Evolutionary conservation across 2,888 invertebrate genomes (phyloP).

Genomic region (Zonitis immaculata): DNA sequence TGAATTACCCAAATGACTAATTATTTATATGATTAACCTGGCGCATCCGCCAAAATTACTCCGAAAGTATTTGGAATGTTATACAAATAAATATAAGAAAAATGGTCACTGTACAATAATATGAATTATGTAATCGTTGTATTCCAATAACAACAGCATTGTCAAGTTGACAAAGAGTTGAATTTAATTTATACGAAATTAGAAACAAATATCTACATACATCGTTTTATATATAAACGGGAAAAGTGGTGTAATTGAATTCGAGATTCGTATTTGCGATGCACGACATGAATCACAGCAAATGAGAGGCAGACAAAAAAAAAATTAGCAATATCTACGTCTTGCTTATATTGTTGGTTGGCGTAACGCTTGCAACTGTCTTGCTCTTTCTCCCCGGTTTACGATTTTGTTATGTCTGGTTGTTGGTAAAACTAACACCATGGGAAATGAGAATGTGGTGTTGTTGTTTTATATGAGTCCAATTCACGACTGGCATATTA

Average conservation of each 20-base stretch:
- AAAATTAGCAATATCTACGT: background rate
- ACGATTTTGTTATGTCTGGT: background rate
- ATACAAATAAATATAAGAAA: too few relatives aligned
- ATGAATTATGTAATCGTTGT: too few relatives aligned
- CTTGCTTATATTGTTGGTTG: background rate
- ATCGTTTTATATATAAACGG: background rate
- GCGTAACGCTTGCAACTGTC: background rate
- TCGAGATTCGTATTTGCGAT: background rate
- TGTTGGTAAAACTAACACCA: background rate
- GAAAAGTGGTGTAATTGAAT: background rate
- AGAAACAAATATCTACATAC: background rate
- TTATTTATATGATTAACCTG: too few relatives aligned
- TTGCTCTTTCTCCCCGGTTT: background rate
- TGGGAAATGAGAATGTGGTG: background rate
- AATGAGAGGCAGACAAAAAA: background rate
- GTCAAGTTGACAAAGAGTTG: background rate
- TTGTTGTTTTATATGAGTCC: background rate
- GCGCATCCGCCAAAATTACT: too few relatives aligned
- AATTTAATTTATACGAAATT: background rate
- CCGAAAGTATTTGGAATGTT: too few relatives aligned
- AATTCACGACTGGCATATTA: slow-evolving; percentile 2
- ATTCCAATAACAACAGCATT: too few relatives aligned
- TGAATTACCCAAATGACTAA: too few relatives aligned
- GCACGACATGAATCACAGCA: background rate
- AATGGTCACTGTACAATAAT: too few relatives aligned